Conservation (phyloP, 2,113 vertebrate species). For the Poicephalus gulielmi region DNA sequence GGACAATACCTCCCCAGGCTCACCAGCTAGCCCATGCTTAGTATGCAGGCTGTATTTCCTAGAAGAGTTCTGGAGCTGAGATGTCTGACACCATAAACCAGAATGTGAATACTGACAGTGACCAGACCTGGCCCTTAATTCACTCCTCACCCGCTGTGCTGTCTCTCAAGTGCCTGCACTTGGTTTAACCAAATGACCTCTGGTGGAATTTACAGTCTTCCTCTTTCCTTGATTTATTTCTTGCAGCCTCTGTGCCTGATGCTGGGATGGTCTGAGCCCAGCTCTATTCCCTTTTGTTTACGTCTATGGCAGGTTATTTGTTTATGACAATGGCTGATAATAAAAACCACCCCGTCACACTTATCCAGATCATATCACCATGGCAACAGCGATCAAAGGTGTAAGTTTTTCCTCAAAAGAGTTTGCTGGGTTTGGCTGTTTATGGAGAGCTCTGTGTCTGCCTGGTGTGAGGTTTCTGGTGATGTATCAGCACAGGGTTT, state of each 20-base stretch:
- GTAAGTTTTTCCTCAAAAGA: slow-evolving; percentile 27
- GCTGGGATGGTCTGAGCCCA: neutral
- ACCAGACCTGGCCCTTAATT: neutral
- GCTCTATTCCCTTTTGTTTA: neutral
- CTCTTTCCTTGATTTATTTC: slow-evolving; percentile 24
- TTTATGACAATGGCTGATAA: slow-evolving; percentile 40
- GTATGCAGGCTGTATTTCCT: neutral
- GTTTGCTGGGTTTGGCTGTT: neutral
- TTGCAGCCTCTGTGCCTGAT: neutral
- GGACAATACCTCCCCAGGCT: neutral
- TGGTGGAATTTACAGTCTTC: neutral
- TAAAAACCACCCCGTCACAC: neutral
- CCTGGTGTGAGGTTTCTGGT: neutral
- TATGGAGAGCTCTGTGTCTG: neutral
- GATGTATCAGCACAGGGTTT: neutral
- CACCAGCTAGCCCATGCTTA: neutral
- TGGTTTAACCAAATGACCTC: slow-evolving; percentile 47
- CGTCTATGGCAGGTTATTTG: slow-evolving; percentile 24
- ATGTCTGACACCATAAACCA: neutral
- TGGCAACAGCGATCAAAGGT: slow-evolving; percentile 45
- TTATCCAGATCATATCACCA: slow-evolving; percentile 17
- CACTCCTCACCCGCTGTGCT: neutral
- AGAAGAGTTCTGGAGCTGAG: neutral
- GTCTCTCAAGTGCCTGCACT: neutral
- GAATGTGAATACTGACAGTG: neutral